Base-by-base conservation (phyloP, 2,888 invertebrate species). In the Tetragnatha montana region DNA sequence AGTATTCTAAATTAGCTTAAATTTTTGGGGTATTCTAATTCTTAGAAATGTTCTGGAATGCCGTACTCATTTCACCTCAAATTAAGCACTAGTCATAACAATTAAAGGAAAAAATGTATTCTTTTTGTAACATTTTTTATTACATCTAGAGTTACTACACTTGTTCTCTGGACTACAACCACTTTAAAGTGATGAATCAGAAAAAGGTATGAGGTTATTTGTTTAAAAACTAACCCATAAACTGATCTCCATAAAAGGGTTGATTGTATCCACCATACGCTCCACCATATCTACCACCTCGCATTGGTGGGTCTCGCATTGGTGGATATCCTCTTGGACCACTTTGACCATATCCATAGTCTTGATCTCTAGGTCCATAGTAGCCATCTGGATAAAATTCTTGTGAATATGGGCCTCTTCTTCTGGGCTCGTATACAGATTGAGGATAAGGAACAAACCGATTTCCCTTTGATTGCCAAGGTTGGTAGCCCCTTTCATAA, bases 381-480 rank as follows among this genome's bases (percentile, higher is more conserved):
- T 71, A 73, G 51, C 47, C 75, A 49, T 84, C 89, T 17, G 70
- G 85, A 68, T 84, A 81, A 19, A 75, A 71, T 17, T 81, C 76
- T 69, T 22, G 76, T 8, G 76, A 78, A 60, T 81, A 85, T 10
- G 74, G 80, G 17, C 85, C 89, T 86, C 89, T 85, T 17, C 81
- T 68, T 80, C 89, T 81, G 17, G 76, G 68, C 22, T 81, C 89
- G 68, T 81, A 70, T 10, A 49, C 47, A 51, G 49, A 21, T 19
- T 82, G 70, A 49, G 85, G 81, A 68, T 89, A 81, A 73, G 89
- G 89, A 68, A 51, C 85, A 71, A 81, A 75, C 81, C 89, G 70
- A 21, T 86, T 86, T 4, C 85, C 83, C 75, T 73, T 78, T 8
- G 75, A 47, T 71, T 35, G 81, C 89, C 89, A 89, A 17, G 76